Base-by-base conservation (phyloP, 2,797 vertebrate genomes). In the Meriones psammophilus region DNA sequence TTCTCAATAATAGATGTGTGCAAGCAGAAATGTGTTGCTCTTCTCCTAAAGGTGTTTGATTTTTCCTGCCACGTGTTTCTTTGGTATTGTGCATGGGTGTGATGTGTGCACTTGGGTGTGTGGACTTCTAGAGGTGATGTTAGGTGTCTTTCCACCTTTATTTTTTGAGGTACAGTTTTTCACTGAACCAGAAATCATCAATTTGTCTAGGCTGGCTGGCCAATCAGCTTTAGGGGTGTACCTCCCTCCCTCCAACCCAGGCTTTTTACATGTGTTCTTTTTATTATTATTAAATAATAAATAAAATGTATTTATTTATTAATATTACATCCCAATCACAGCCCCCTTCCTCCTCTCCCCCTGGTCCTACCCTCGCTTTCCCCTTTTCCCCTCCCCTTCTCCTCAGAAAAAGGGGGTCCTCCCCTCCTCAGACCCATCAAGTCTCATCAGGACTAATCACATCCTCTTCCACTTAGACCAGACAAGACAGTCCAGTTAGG, bases 1-100 rank as follows among this genome's bases (percentile, higher is more conserved):
- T 68, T 80, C 77, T 96, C 79, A 84, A 73, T 73, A 56, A n/a
- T 58, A 93, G 77, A 54, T 76, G 92, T 95, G 85, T 22, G 30
- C 30, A 39, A 80, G 30, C 73, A 94, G 39, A 88, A 80, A 87
- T 46, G 20, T 89, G 28, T 88, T 90, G 46, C 71, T 66, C 76
- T 94, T 58, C 60, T 95, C 30, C 36, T 71, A 58, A 39, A 18
- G 24, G 8, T 58, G 33, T 56, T 73, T 58, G 33, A 2, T 39
- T 62, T 36, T 93, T 50, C 17, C 58, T n/a, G 71, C 24, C 76
- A 60, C 33, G 30, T n/a, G 12, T n/a, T 50, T 68, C 30, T 68
- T 85, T 68, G 42, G 30, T 15, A 68, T 24, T 85, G 12, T 85
- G 42, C 18, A 8, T 24, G 42, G 64, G 8, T 58, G 5, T 14